Evolutionary conservation across 2,888 invertebrate genomes (phyloP).

Genomic region (Helicoverpa assulta): DNA sequence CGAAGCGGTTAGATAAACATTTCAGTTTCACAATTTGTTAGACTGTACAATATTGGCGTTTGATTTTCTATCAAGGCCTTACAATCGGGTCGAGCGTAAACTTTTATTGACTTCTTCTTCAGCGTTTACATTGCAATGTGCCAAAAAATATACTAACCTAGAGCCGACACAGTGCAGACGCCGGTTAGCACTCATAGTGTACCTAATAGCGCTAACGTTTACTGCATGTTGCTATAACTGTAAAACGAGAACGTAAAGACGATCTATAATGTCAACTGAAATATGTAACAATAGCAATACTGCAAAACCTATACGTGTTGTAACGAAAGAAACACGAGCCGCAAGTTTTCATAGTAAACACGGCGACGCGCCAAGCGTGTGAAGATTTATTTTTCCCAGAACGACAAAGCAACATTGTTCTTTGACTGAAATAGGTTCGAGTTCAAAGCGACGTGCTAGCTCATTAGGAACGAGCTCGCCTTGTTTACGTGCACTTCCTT

Average conservation of each 20-base stretch:
- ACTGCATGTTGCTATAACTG: constrained; percentile 56
- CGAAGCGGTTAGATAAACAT: constrained; percentile 59
- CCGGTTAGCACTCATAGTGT: constrained; percentile 11
- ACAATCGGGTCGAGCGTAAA: constrained; percentile 56
- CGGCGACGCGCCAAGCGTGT: constrained; percentile 70
- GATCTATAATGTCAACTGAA: constrained; percentile 61
- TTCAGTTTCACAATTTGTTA: constrained; percentile 54
- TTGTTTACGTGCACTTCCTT: constrained; percentile 73
- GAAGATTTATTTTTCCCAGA: constrained; percentile 84
- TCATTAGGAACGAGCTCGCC: constrained; percentile 76
- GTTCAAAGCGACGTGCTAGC: constrained; percentile 81
- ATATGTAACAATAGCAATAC: constrained; percentile 69
- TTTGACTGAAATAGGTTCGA: constrained; percentile 79
- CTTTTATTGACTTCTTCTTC: constrained; percentile 46
- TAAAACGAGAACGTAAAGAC: constrained; percentile 61
- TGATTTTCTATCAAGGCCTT: constrained; percentile 64
- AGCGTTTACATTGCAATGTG: constrained; percentile 46
- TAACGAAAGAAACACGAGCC: constrained; percentile 72
- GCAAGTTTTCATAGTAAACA: constrained; percentile 83
- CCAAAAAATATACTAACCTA: constrained; percentile 43
- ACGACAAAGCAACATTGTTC: constrained; percentile 84
- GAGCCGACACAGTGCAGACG: neutral
- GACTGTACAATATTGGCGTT: constrained; percentile 48
- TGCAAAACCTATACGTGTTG: constrained; percentile 68
- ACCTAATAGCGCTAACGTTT: constrained; percentile 53